Evolutionary conservation across 1,140 invertebrate genomes (phyloP), one percentile per base, ranked within the genome.

Genomic region (Hycleus cichorii): DNA sequence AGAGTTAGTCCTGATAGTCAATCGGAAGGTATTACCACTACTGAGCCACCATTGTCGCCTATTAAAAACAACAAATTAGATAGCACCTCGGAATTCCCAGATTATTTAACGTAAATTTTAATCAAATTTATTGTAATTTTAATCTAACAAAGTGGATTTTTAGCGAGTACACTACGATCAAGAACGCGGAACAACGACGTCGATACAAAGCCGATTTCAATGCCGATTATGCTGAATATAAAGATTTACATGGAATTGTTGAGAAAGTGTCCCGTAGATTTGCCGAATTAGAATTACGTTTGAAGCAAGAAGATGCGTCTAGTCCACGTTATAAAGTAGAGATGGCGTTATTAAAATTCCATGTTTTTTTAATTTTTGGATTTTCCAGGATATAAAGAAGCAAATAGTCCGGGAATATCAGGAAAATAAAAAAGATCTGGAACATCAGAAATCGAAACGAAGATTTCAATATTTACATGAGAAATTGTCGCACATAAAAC

Each of bases 191-290:
- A 64, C 89, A 93, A 76, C 82, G 90, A 64, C 80, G 83, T 59
- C 80, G 82, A 64, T 96, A 95, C 77, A 95, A 93, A 76, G 81
- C 84, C 60, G 91, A 94, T 72, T 96, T 95, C 72, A 87, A 88
- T 70, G 78, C 80, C 55, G 83, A 93, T 69, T 95, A 93, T 75
- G 81, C 80, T 49, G 91, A 94, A 75, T 95, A 96, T 76, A 76
- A 82, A 65, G 73, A 79, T 64, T 75, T 95, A 59, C 86, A 94
- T 76, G 75, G 79, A 46, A 78, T 85, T 59, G 84, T 95, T 5
- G 86, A 89, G 59, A 81, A 81, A 64, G 89, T 93, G 10, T 82
- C 89, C 11, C 80, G 81, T 62, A 81, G 83, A 50, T 95, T 95
- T 77, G 81, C 81, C 56, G 76, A 83, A 50, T 77, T 95, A 27